Evolutionary conservation across 2,888 invertebrate species (phyloP).

Genomic region (Hirtodrosophila confusa): DNA sequence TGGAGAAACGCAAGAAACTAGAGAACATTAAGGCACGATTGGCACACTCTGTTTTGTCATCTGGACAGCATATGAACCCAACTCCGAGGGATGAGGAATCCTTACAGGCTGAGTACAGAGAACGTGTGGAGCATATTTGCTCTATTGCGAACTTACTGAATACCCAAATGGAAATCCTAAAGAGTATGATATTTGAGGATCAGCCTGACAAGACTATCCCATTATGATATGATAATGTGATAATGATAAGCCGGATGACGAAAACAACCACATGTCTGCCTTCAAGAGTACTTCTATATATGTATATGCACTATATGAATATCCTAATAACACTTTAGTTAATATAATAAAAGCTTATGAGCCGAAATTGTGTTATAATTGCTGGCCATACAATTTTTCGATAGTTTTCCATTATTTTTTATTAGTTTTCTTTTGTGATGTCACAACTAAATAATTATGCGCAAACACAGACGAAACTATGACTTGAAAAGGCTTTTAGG

Average conservation of each 20-base stretch:
- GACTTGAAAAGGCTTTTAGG: slow-evolving; percentile 80
- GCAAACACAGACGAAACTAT: slow-evolving; percentile 73
- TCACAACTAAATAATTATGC: slow-evolving; percentile 73
- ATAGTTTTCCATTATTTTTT: slow-evolving; percentile 30
- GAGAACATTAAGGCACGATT: neutral
- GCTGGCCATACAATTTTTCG: slow-evolving; percentile 3
- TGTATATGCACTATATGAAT: no score
- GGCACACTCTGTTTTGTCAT: neutral
- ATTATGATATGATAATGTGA: no score
- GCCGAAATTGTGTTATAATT: no score
- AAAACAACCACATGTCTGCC: no score
- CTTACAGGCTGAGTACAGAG: slow-evolving; percentile 25
- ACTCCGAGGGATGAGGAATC: slow-evolving; percentile 17
- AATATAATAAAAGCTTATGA: no score
- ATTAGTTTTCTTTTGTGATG: slow-evolving; percentile 31
- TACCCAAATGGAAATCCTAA: slow-evolving; percentile 49
- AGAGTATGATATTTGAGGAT: slow-evolving; percentile 25
- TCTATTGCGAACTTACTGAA: slow-evolving; percentile 25
- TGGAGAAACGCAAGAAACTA: slow-evolving; percentile 12
- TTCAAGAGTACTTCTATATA: no score
- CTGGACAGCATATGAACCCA: neutral
- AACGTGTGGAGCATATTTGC: slow-evolving; percentile 19
- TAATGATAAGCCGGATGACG: no score
- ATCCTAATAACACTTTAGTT: no score
- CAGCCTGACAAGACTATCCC: no score